Evolutionary conservation across 2,113 vertebrate species (phyloP).

Genomic region (Etia nguti): DNA sequence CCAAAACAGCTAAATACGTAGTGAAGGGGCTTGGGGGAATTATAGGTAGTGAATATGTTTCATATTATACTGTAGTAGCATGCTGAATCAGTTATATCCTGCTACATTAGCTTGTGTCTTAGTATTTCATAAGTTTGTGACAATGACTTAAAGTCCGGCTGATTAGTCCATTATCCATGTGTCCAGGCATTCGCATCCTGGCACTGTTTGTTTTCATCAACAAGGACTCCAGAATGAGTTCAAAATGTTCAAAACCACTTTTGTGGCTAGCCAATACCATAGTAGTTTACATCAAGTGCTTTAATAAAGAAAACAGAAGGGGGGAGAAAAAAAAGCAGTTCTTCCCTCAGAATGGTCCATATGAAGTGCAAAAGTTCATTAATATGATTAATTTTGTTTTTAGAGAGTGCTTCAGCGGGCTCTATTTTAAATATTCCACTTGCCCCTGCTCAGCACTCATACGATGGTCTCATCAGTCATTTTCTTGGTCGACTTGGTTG

Average conservation of each 20-base stretch:
- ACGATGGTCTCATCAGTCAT: constrained; percentile 85
- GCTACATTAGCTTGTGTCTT: constrained; percentile 69
- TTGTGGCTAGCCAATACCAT: constrained; percentile 38
- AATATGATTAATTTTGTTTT: constrained; percentile 46
- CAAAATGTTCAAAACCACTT: constrained; percentile 38
- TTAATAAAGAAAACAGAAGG: constrained; percentile 38
- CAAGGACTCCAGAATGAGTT: constrained; percentile 49
- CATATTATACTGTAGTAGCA: constrained; percentile 72
- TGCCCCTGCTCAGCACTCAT: constrained; percentile 64
- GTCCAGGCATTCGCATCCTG: constrained; percentile 22
- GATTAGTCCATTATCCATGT: constrained; percentile 38
- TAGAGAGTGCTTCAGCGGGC: constrained; percentile 39
- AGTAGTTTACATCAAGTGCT: constrained; percentile 64
- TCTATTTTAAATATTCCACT: constrained; percentile 45
- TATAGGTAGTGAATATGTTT: constrained; percentile 68
- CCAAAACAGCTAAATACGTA: constrained; percentile 61
- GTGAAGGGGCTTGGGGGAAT: constrained; percentile 48
- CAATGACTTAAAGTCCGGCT: constrained; percentile 34
- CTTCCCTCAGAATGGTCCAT: constrained; percentile 54
- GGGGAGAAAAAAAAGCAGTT: not conserved
- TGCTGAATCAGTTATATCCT: constrained; percentile 69
- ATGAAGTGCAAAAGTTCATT: constrained; percentile 69
- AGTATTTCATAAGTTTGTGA: constrained; percentile 52
- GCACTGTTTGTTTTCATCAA: constrained; percentile 19
- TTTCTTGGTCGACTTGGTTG: constrained; percentile 84